Evolutionary conservation across 2,113 vertebrate genomes (phyloP).

Genomic region (Corynorhinus townsendii): DNA sequence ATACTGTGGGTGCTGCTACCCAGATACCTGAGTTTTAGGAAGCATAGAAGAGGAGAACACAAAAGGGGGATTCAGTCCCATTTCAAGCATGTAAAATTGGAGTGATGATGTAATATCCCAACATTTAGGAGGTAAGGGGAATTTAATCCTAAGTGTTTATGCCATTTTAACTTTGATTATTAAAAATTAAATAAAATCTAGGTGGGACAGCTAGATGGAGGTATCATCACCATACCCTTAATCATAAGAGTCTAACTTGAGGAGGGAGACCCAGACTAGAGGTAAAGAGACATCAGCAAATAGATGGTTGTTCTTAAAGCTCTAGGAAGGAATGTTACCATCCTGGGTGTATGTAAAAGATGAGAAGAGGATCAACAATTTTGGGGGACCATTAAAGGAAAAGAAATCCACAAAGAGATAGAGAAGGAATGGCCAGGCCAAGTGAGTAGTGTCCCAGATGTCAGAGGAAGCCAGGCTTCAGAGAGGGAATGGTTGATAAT

Average conservation of each 20-base stretch:
- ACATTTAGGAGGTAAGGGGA: neutral
- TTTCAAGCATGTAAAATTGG: neutral
- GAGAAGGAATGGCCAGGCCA: neutral
- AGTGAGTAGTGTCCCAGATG: neutral
- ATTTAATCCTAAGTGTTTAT: neutral
- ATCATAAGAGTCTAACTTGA: neutral
- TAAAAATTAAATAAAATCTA: neutral
- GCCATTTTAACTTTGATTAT: neutral
- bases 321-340: neutral
- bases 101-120: neutral
- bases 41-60: neutral
- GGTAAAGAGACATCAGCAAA: neutral
- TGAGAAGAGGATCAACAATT: neutral
- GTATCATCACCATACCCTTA: neutral
- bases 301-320: neutral
- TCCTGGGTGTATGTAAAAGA: neutral
- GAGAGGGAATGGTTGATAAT: neutral
- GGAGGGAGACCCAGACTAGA: neutral
- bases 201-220: neutral
- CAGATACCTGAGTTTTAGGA: neutral
- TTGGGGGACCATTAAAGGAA: neutral
- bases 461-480: neutral
- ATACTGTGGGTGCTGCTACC: neutral
- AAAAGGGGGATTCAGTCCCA: accelerated
- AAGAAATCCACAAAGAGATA: neutral